Base-by-base conservation (phyloP, 1,140 invertebrate genomes). In the Geopemphigus sp. region DNA sequence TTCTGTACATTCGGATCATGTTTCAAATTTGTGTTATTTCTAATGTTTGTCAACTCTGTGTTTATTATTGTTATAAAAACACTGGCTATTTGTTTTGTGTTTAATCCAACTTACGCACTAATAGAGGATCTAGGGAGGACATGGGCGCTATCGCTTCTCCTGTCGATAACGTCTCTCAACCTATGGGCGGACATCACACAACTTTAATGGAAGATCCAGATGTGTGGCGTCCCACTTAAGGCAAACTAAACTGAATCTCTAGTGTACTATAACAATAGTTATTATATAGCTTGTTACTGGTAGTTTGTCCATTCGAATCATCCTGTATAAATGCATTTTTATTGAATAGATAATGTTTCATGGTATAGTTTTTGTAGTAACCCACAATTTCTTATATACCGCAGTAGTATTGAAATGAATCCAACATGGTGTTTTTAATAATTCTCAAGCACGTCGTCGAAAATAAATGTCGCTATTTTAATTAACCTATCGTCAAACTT, bases 141-240 rank as follows among this genome's bases (percentile, higher is more conserved):
- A 92, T 93, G 89, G 91, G 92, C 82, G 92, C 91, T 83, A 91
- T 92, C 88, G 91, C 91, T 84, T 90, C 89, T 72, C 90, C 90
- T n/a, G 82, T 81, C 57, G 87, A 87, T 80, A 85, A 88, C 83
- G 86, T 87, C 87, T 89, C 86, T 87, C 74, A 47, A 78, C 88
- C 87, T 86, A 88, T 86, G 88, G 89, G 88, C 83, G 88, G 90
- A 86, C 89, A 90, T 82, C 89, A 91, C 85, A 90, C 91, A 83
- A 94, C 93, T 82, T 88, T 94, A 80, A 94, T 94, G 92, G 92
- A 94, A 88, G 92, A 94, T 87, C 93, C 93, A 64, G 92, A 94
- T 87, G 92, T 94, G 83, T 94, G 93, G 93, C 92, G 92, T 86
- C 92, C 92, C 84, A 94, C 92, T 89, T 94, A 86, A 85, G 84